Evolutionary conservation across 2,113 vertebrate species (phyloP).

Genomic region (Cryptomyrus ogoouensis): DNA sequence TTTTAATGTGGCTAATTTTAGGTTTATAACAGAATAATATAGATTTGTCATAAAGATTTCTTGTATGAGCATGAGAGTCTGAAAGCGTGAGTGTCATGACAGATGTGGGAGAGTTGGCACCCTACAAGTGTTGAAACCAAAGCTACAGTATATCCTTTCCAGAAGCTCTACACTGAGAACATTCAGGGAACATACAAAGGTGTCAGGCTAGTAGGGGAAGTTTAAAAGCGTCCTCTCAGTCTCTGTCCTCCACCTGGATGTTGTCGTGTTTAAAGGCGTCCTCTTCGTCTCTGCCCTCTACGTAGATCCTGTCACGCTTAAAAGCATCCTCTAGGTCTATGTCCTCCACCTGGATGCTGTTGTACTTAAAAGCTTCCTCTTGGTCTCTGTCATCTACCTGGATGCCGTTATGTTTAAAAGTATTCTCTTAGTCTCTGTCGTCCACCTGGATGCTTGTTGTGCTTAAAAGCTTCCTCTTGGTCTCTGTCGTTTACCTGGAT

Average conservation of each 20-base stretch:
- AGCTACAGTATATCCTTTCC: background rate
- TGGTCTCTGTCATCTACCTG: conserved; percentile 35
- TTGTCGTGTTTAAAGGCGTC: background rate
- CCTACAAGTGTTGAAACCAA: background rate
- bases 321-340: background rate
- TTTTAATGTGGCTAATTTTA: background rate
- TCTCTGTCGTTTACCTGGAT: conserved; percentile 61
- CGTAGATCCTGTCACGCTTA: conserved; percentile 63
- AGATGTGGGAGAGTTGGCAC: background rate
- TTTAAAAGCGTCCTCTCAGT: no score
- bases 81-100: background rate
- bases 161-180: background rate
- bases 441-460: no score
- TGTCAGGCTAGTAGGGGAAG: background rate
- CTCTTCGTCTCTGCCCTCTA: background rate
- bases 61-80: background rate
- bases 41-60: background rate
- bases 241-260: background rate
- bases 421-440: background rate
- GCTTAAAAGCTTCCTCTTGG: no score
- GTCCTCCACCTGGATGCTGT: no score
- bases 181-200: background rate
- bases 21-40: background rate
- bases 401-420: conserved; percentile 57
- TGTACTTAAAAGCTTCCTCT: no score